Conservation (phyloP, 2,113 vertebrate genomes). For the Ictalurus furcatus region DNA sequence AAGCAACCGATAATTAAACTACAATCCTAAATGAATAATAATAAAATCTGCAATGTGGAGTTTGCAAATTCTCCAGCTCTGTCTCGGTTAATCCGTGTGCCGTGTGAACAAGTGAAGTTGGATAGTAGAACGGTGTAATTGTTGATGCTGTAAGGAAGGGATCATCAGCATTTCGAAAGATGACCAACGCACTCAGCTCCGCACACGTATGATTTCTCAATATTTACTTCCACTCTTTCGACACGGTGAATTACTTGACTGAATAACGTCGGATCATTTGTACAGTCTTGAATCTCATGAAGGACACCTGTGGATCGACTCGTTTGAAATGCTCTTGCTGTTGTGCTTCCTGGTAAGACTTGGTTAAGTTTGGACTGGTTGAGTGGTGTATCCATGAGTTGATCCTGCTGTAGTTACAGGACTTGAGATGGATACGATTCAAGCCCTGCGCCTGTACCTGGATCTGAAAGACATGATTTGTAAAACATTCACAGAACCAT, state of each 20-base stretch:
- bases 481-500: too few relatives aligned
- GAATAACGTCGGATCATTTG: background rate
- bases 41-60: background rate
- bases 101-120: background rate
- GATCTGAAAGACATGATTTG: too few relatives aligned
- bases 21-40: too few relatives aligned
- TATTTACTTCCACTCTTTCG: background rate
- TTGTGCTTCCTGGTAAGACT: too few relatives aligned
- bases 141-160: background rate
- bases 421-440: too few relatives aligned
- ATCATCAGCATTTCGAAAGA: background rate
- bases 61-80: background rate
- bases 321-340: background rate
- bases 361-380: too few relatives aligned
- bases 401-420: too few relatives aligned
- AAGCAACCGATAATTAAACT: too few relatives aligned
- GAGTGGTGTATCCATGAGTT: too few relatives aligned
- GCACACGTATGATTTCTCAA: background rate
- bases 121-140: background rate
- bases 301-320: background rate
- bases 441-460: too few relatives aligned
- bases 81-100: background rate
- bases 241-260: background rate
- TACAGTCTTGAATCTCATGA: background rate
- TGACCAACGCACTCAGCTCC: background rate